A percentile compares a stretch with the other conserved stretches of the same genome.
Conservation (phyloP, 2,888 invertebrate species). For the Euplexia lucipara region DNA sequence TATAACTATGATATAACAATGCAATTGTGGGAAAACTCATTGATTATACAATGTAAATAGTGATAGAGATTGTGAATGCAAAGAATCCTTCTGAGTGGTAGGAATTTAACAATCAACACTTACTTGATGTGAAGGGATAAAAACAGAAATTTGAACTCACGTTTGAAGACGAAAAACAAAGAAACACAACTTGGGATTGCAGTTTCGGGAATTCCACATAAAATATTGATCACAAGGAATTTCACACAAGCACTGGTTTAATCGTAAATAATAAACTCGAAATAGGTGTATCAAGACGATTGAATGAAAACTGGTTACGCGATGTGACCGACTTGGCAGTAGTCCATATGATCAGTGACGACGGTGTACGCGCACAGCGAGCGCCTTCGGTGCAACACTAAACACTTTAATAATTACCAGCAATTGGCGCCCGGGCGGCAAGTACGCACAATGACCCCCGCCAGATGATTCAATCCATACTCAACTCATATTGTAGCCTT, state of each 20-base stretch:
- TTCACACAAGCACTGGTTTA: slow-evolving; percentile 36
- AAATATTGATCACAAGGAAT: slow-evolving; percentile 20
- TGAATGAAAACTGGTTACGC: slow-evolving; percentile 68
- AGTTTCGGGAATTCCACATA: slow-evolving; percentile 9
- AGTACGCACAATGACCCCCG: slow-evolving; percentile 79
- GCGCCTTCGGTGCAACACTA: slow-evolving; percentile 66
- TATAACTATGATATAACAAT: slow-evolving; percentile 43
- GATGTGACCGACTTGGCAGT: slow-evolving; percentile 85
- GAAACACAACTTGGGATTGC: slow-evolving; percentile 2
- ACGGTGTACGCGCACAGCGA: slow-evolving; percentile 68
- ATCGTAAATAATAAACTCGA: slow-evolving; percentile 55
- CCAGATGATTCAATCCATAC: slow-evolving; percentile 60
- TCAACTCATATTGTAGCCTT: slow-evolving; percentile 30
- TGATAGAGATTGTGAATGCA: not conserved
- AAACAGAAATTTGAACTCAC: slow-evolving; percentile 7
- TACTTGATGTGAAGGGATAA: slow-evolving; percentile 28
- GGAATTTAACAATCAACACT: slow-evolving; percentile 42
- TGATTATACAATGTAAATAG: no score
- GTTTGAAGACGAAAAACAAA: slow-evolving; percentile 15
- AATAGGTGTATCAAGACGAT: slow-evolving; percentile 54
- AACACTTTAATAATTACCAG: slow-evolving; percentile 78
- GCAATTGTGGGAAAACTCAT: no score
- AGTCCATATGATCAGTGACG: slow-evolving; percentile 78
- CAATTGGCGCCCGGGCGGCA: slow-evolving; percentile 74
- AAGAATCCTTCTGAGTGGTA: slow-evolving; percentile 6